Evolutionary conservation across 2,888 invertebrate genomes (phyloP).

Genomic region (Brachylomia viminalis): DNA sequence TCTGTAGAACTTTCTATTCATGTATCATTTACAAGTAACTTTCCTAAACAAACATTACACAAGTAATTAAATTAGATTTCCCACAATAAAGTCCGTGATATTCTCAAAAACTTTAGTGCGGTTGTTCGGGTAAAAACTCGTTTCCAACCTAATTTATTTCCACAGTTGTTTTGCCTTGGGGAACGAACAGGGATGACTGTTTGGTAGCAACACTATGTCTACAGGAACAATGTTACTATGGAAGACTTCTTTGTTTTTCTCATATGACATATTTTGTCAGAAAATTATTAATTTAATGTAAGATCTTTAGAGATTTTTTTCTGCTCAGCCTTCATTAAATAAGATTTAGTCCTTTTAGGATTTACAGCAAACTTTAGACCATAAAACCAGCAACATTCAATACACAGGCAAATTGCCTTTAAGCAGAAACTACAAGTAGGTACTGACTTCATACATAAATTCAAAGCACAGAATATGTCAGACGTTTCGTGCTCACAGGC

Average conservation of each 20-base stretch:
- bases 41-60: constrained; percentile 17
- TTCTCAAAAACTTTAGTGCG: constrained; percentile 26
- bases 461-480: not conserved
- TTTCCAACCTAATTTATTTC: constrained; percentile 38
- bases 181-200: constrained; percentile 2
- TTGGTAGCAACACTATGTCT: constrained; percentile 1
- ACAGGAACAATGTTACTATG: not conserved
- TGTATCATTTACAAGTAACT: not conserved
- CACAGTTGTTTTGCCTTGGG: constrained; percentile 29
- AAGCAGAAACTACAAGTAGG: too few species aligned
- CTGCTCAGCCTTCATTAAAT: not conserved
- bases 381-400: too few species aligned
- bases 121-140: constrained; percentile 30
- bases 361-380: too few species aligned
- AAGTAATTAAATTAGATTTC: constrained; percentile 24
- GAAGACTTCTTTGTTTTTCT: not conserved
- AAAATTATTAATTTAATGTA: too few species aligned
- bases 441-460: not conserved
- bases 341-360: not conserved
- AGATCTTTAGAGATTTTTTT: too few species aligned
- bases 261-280: too few species aligned
- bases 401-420: too few species aligned
- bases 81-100: constrained; percentile 14
- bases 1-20: too few species aligned
- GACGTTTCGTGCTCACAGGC: not conserved